phyloP scores from a whole-genome alignment of 1,140 invertebrate genomes.

The Lanistes nyassanus region DNA sequence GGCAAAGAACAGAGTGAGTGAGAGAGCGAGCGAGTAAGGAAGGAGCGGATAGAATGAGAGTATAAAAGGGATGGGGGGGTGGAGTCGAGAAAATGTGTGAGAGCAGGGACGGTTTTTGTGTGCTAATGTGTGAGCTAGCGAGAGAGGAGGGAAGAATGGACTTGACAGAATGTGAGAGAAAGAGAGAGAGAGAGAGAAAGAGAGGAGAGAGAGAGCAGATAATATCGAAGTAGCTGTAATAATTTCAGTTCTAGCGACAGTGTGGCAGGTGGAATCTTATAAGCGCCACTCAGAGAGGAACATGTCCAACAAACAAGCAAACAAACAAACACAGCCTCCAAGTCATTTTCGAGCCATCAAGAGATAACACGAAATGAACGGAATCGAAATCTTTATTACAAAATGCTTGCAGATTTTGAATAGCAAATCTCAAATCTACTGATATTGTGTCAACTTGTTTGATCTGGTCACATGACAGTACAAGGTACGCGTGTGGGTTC shows the following conservation, averaged over 20 bases:
- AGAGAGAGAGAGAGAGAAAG: slow-evolving; percentile 10
- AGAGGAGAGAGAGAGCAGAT: neutral
- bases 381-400: neutral
- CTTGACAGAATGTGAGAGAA: neutral
- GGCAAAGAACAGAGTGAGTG: slow-evolving; percentile 15
- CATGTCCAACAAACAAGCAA: neutral
- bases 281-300: neutral
- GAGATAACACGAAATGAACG: neutral
- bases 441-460: neutral
- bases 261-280: neutral
- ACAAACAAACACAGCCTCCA: neutral
- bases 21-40: slow-evolving; percentile 17
- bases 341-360: neutral
- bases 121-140: neutral
- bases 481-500: neutral
- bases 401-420: neutral
- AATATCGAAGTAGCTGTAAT: neutral
- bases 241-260: no score
- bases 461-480: slow-evolving; percentile 2
- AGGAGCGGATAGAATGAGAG: slow-evolving; percentile 7
- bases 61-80: neutral
- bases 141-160: neutral
- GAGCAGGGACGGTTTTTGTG: neutral
- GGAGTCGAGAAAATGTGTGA: slow-evolving; percentile 5
- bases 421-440: neutral